These are phyloP conservation scores for Helostoma temminkii DNA, from an alignment of 2,797 vertebrate species.

Conservation along the genomic window DNA sequence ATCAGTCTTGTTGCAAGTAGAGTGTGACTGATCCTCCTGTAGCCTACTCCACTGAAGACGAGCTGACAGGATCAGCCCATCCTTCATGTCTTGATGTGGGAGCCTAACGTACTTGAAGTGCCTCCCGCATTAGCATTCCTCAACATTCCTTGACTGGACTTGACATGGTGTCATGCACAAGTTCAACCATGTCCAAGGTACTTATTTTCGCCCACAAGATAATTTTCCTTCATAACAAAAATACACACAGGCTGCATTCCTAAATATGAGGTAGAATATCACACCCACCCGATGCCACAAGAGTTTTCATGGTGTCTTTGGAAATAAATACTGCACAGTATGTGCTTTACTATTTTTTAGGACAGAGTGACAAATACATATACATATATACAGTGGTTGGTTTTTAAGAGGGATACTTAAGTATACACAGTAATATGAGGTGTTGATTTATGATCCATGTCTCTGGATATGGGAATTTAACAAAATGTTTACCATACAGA, in stretches of 20 bases:
- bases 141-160: conserved; percentile 65
- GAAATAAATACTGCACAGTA: conserved; percentile 11
- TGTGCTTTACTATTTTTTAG: not conserved
- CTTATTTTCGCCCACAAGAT: conserved; percentile 61
- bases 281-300: conserved; percentile 52
- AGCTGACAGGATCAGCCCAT: conserved; percentile 41
- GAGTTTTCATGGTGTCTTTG: too few species aligned
- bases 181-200: conserved; percentile 76
- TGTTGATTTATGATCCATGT: conserved; percentile 33
- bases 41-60: conserved; percentile 12
- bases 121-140: conserved; percentile 50
- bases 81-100: conserved; percentile 38
- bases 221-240: conserved; percentile 60
- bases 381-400: not conserved
- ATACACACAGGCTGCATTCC: conserved; percentile 68
- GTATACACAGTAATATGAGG: conserved; percentile 5
- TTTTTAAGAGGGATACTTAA: conserved; percentile 2
- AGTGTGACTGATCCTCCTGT: conserved; percentile 50
- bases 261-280: conserved; percentile 64
- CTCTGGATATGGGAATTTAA: conserved; percentile 29
- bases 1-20: conserved; percentile 49
- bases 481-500: conserved; percentile 44
- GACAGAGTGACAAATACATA: too few species aligned
- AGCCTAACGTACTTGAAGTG: conserved; percentile 15
- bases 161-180: conserved; percentile 66